A percentile compares a stretch with the other conserved stretches of the same genome.
These are phyloP conservation scores for Triops longicaudatus DNA, from an alignment of 1,140 invertebrate species.

Conservation along the genomic window DNA sequence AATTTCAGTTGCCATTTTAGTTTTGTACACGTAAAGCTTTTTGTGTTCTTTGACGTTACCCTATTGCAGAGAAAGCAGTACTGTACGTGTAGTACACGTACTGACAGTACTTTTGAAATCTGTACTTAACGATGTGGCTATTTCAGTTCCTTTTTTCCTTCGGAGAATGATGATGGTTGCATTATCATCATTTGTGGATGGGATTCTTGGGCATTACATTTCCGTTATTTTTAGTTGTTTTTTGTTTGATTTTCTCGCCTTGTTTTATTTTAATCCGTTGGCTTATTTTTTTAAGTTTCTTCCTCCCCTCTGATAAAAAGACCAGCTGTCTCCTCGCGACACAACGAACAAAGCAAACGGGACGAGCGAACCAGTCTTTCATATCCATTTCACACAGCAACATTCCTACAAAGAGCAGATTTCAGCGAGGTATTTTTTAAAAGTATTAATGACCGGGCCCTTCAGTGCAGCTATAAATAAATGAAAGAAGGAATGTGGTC, in stretches of 20 bases:
- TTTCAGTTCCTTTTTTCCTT: conserved; percentile 8
- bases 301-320: not conserved
- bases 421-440: not conserved
- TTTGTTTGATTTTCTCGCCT: not conserved
- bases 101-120: not conserved
- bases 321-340: conserved; percentile 1
- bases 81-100: not conserved
- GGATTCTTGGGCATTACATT: conserved; percentile 15
- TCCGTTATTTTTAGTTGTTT: conserved; percentile 8
- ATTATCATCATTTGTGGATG: conserved; percentile 8
- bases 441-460: not conserved
- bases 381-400: conserved; percentile 8
- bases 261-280: not conserved
- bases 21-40: not conserved
- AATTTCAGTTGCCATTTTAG: not conserved
- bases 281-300: not conserved
- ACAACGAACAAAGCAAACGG: conserved; percentile 12
- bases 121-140: not conserved
- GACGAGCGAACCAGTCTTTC: not conserved
- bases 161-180: not conserved
- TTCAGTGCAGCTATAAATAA: not conserved
- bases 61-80: not conserved
- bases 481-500: not conserved
- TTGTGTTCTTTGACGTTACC: not conserved
- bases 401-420: not conserved